Conservation (phyloP, 2,113 vertebrate species). For the Bettongia penicillata region DNA sequence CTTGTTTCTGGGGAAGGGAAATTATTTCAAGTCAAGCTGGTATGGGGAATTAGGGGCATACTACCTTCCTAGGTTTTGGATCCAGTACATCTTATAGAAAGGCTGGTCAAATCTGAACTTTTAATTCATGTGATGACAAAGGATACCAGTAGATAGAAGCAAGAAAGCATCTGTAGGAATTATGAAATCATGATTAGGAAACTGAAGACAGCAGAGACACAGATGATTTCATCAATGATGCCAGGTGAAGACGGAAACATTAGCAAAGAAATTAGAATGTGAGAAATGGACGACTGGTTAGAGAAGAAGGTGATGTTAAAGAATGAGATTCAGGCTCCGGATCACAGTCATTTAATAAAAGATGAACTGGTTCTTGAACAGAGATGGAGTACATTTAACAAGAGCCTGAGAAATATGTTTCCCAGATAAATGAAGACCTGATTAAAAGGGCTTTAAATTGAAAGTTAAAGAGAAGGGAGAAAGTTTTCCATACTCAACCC, state of each 20-base stretch:
- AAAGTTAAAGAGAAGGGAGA: background rate
- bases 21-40: background rate
- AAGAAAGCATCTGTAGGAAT: background rate
- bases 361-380: background rate
- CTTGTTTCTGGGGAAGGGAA: background rate
- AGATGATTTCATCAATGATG: background rate
- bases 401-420: background rate
- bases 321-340: background rate
- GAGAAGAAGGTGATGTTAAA: background rate
- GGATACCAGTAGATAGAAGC: no score
- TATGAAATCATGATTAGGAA: background rate
- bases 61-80: background rate
- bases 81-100: background rate
- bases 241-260: background rate
- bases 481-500: background rate
- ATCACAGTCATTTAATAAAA: background rate
- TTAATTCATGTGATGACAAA: no score
- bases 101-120: background rate
- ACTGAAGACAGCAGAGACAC: background rate
- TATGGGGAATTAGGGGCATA: background rate
- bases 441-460: background rate
- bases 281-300: background rate
- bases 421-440: background rate
- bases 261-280: background rate
- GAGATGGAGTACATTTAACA: background rate